Conservation (phyloP, 2,888 invertebrate genomes). For the Cotesia congregata region DNA sequence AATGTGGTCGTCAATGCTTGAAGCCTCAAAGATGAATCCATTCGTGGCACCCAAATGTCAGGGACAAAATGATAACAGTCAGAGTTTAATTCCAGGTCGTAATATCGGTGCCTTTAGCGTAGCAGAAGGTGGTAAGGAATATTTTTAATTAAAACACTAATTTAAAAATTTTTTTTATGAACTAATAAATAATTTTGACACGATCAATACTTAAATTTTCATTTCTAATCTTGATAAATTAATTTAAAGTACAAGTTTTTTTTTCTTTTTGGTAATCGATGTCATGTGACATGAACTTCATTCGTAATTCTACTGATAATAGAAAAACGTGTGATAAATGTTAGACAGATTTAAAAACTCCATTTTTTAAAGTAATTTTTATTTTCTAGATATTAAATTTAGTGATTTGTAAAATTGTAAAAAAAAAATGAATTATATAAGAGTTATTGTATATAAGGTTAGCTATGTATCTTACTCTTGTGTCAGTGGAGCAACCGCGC, state of each 20-base stretch:
- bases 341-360: not conserved
- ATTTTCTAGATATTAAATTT: not conserved
- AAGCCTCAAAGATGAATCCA: constrained; percentile 69
- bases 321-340: not conserved
- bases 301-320: not conserved
- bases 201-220: constrained; percentile 5
- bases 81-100: constrained; percentile 64
- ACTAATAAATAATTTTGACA: not conserved
- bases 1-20: constrained; percentile 70
- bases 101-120: constrained; percentile 68
- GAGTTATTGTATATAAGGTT: constrained; percentile 27
- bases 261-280: not conserved
- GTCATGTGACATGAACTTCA: not conserved
- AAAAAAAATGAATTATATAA: not conserved
- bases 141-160: constrained; percentile 35
- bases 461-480: constrained; percentile 43
- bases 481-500: constrained; percentile 51
- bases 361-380: not conserved
- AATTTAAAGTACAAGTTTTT: not conserved
- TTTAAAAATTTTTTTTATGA: not conserved
- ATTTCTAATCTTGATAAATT: not conserved
- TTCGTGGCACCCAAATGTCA: constrained; percentile 69
- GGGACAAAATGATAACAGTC: constrained; percentile 57
- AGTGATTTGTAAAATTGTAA: not conserved
- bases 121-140: constrained; percentile 64